phyloP scores from a whole-genome alignment of 2,797 vertebrate species.

The Helicolenus hilgendorfi region DNA sequence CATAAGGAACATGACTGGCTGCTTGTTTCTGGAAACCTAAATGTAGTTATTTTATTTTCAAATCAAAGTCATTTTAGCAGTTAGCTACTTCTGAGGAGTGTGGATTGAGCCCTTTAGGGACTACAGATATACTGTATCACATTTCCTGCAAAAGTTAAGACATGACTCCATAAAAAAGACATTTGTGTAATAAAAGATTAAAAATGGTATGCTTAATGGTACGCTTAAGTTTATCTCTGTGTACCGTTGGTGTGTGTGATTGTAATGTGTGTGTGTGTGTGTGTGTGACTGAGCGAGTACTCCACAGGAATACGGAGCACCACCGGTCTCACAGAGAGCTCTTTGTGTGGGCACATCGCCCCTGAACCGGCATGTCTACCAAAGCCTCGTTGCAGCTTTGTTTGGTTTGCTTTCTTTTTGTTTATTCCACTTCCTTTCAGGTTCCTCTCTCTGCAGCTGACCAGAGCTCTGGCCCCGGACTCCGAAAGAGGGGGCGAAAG shows the following conservation, averaged over 20 bases:
- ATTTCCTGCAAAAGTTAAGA: not conserved
- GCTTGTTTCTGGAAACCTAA: not conserved
- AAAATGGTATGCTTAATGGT: not conserved
- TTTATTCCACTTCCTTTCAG: slow-evolving; percentile 80
- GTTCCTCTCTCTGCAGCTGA: slow-evolving; percentile 78
- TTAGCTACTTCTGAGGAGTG: not conserved
- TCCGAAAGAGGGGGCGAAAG: slow-evolving; percentile 18
- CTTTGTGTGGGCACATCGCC: slow-evolving; percentile 79
- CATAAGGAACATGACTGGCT: not conserved
- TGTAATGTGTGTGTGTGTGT: slow-evolving; percentile 27
- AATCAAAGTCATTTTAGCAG: not conserved
- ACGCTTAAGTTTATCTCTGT: not conserved
- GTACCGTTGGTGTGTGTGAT: not conserved
- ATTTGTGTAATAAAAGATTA: not conserved
- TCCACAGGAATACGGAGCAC: slow-evolving; percentile 85
- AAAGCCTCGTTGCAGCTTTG: slow-evolving; percentile 69
- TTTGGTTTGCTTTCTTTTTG: slow-evolving; percentile 75
- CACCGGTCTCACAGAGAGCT: slow-evolving; percentile 76
- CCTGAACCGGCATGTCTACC: slow-evolving; percentile 64
- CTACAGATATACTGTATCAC: not conserved
- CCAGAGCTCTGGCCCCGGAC: slow-evolving; percentile 26
- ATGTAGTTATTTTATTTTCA: not conserved
- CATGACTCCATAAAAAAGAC: not conserved
- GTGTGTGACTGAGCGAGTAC: slow-evolving; percentile 64
- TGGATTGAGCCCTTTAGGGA: not conserved